Evolutionary conservation across 2,888 invertebrate species (phyloP).

Genomic region (Tetanocera ferruginea): DNA sequence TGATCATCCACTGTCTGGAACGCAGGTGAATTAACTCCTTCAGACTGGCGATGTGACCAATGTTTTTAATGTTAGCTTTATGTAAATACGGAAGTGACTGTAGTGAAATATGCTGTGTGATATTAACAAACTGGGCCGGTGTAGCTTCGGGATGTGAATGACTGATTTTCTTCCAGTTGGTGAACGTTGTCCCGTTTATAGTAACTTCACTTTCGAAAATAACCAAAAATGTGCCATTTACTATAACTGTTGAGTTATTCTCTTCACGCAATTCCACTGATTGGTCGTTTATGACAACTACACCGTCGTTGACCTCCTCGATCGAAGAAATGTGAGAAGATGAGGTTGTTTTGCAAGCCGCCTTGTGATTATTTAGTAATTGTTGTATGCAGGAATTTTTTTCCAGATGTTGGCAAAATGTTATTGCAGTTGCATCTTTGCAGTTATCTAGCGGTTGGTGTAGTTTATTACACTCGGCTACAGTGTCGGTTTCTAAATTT

Average conservation of each 20-base stretch:
- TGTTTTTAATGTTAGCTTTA: conserved; percentile 15
- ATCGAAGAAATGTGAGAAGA: conserved; percentile 24
- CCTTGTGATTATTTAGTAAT: conserved; percentile 23
- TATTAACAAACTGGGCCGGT: not conserved
- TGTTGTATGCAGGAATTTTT: no score
- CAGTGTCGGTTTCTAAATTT: not conserved
- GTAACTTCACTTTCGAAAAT: no score
- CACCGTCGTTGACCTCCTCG: no score
- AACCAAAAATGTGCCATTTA: conserved; percentile 23
- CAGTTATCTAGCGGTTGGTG: not conserved
- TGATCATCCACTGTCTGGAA: no score
- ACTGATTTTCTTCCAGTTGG: conserved; percentile 18
- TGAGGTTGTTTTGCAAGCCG: conserved; percentile 32
- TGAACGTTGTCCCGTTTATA: conserved; percentile 12
- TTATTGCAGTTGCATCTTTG: not conserved
- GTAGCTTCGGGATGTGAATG: not conserved
- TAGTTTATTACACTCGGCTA: not conserved
- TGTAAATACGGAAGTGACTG: conserved; percentile 29
- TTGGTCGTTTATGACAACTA: conserved; percentile 35
- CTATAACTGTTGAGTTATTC: not conserved
- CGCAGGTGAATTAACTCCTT: no score
- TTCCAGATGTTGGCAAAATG: not conserved
- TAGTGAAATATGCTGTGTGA: conserved; percentile 24
- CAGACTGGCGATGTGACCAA: conserved; percentile 26
- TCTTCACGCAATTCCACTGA: not conserved